A percentile compares a stretch with the other conserved stretches of the same genome.
These are phyloP conservation scores for Aegithalos caudatus DNA, from an alignment of 2,113 vertebrate species.

Conservation along the genomic window DNA sequence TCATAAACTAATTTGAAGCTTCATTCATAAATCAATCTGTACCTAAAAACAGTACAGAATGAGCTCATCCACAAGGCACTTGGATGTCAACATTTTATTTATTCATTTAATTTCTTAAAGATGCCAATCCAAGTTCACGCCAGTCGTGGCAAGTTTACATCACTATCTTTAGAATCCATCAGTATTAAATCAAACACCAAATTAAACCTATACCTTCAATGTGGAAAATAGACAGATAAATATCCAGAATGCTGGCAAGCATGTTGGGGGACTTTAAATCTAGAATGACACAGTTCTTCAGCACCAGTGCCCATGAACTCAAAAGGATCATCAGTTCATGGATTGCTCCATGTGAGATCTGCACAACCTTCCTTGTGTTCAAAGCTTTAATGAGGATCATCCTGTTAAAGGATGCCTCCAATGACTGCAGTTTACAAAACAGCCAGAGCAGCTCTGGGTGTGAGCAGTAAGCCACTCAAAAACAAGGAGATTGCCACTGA, in stretches of 20 bases:
- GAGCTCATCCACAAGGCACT: slow-evolving; percentile 25
- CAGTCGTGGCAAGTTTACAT: not conserved
- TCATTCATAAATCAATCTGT: slow-evolving; percentile 48
- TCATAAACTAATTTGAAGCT: not conserved
- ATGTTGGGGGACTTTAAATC: not conserved
- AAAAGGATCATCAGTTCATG: not conserved
- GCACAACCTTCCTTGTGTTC: not conserved
- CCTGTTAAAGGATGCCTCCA: not conserved
- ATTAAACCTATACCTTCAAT: not conserved
- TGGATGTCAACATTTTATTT: slow-evolving; percentile 39
- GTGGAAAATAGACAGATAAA: not conserved
- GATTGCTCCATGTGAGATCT: not conserved
- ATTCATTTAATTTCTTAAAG: not conserved
- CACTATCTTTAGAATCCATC: not conserved
- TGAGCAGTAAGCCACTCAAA: not conserved
- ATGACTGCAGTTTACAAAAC: not conserved
- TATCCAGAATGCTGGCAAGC: not conserved
- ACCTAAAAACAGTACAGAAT: slow-evolving; percentile 1
- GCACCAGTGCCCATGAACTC: not conserved
- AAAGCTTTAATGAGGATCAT: not conserved
- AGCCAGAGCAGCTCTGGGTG: not conserved
- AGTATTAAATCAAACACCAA: not conserved
- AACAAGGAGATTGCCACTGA: not conserved
- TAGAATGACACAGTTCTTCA: not conserved
- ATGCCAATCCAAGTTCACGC: not conserved